Evolutionary conservation across 2,888 invertebrate species (phyloP), one percentile per base, ranked within the genome.

Genomic region (Melieria omissa): DNA sequence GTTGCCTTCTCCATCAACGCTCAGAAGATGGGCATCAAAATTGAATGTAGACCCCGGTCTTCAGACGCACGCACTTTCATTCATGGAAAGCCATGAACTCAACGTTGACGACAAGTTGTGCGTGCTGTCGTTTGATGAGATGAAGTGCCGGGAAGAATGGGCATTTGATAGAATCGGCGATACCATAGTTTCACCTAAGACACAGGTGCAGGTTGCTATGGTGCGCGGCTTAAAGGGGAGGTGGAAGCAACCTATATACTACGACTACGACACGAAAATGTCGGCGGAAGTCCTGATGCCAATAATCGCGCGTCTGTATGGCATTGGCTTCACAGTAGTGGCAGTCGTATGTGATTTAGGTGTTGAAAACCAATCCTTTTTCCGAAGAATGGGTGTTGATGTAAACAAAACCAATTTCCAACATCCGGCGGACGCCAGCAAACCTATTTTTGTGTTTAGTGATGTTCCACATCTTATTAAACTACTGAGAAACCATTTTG

Each of bases 401-500:
- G 74, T 65, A 9, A 60, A 54, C 46, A 65, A 73, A 60, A 9
- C 73, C 9, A 66, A 73, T 46, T 64, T 55, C 5, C 16, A 45
- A 5, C 68, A 70, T 52, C 47, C 44, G 14, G 62, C 63, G 10
- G 14, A 71, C 2, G 14, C 49, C 3, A 55, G 61, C 2, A 47
- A 9, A 12, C 12, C 0, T 12, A 42, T 64, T 8, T 64, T 55
- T 64, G 65, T 4, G 4, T 71, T 41, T 67, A 65, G 16, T 60
- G 41, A 7, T 49, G 49, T 1, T 1, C 49, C 12, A 8, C 49
- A 49, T 49, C 49, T 49, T 3, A 49, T 49, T 49, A 49, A 49
- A 16, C 16, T 16, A 2, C 2, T 16, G 16, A 16, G 16, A 16
- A 16, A 16, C 16, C 16, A 16, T 16, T 10, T 49, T 3, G 3